phyloP scores from a whole-genome alignment of 1,140 invertebrate genomes.

The Penaeus chinensis region DNA sequence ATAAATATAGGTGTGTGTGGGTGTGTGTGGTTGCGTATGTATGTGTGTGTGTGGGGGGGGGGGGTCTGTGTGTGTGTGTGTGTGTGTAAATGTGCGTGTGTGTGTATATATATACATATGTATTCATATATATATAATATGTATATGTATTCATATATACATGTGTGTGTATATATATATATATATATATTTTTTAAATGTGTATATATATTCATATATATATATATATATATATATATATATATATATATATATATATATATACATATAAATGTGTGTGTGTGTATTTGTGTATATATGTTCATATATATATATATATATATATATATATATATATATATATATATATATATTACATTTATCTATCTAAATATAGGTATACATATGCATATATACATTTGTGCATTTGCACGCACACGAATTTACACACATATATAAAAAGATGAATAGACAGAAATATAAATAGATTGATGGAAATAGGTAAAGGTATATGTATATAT shows the following conservation, averaged over 20 bases:
- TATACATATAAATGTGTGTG: neutral
- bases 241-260: neutral
- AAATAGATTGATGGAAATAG: neutral
- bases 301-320: constrained; percentile 16
- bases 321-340: neutral
- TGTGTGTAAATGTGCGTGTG: no score
- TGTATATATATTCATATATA: no score
- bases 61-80: no score
- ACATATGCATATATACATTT: neutral
- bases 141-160: no score
- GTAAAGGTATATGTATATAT: constrained; percentile 22
- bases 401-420: neutral
- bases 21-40: no score
- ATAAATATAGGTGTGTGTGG: no score
- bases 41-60: no score
- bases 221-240: neutral
- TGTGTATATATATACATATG: no score
- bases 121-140: no score
- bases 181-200: no score
- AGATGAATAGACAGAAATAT: no score
- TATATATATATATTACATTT: neutral
- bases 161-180: no score
- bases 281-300: neutral
- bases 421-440: neutral
- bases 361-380: neutral